Conservation (phyloP, 2,113 vertebrate species). For the Okapia johnstoni region DNA sequence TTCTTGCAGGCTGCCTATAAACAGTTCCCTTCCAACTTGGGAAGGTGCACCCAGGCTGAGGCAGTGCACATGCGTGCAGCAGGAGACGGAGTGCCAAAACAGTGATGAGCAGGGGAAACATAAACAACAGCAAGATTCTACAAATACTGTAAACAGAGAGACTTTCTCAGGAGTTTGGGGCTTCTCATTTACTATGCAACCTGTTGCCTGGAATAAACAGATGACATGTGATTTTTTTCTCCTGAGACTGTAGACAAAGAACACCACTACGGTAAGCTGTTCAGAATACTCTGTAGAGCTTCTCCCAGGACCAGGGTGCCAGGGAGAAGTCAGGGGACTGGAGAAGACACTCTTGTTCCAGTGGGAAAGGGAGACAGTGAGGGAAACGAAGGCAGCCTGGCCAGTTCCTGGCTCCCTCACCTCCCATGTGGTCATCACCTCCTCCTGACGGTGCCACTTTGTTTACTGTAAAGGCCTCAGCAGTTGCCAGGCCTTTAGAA, state of each 20-base stretch:
- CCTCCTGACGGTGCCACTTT: accelerated
- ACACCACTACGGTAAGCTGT: no score
- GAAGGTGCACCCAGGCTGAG: background rate
- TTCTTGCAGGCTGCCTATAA: background rate
- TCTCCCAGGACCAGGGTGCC: background rate
- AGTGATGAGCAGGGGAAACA: background rate
- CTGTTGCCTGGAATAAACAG: slow-evolving; percentile 15
- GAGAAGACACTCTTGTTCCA: background rate
- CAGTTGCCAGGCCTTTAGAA: background rate
- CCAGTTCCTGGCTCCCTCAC: background rate
- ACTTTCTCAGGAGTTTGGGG: background rate
- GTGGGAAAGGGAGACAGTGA: background rate
- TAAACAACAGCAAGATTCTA: background rate
- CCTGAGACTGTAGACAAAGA: background rate
- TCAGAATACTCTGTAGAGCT: background rate
- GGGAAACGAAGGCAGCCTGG: background rate
- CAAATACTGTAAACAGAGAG: background rate
- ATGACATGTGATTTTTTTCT: background rate
- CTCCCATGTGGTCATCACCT: accelerated
- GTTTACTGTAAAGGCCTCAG: accelerated
- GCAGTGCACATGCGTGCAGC: accelerated
- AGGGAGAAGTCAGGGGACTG: no score
- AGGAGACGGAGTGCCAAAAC: background rate
- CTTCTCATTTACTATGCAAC: background rate
- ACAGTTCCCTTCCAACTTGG: background rate